A percentile compares a stretch with the other conserved stretches of the same genome.
These are phyloP conservation scores for Agrilus cyanescens DNA, from an alignment of 2,888 invertebrate species.

Conservation along the genomic window DNA sequence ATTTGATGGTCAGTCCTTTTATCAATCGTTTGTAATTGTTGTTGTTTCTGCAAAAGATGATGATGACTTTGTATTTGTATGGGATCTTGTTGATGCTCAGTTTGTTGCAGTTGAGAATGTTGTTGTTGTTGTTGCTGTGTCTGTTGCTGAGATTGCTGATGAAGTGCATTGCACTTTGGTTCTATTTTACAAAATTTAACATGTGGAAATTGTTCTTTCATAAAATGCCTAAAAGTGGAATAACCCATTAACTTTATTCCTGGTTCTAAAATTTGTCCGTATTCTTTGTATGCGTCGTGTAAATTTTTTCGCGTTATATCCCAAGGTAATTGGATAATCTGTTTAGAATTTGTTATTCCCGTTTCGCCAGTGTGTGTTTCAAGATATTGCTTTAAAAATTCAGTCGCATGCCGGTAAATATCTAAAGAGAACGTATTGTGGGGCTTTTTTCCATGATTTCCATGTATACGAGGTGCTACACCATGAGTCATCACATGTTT, in stretches of 20 bases:
- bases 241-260: slow-evolving; percentile 68
- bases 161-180: slow-evolving; percentile 42
- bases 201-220: slow-evolving; percentile 72
- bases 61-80: slow-evolving; percentile 33
- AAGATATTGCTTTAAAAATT: slow-evolving; percentile 62
- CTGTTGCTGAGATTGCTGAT: slow-evolving; percentile 37
- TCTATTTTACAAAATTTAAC: slow-evolving; percentile 55
- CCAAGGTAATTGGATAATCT: slow-evolving; percentile 41
- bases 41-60: slow-evolving; percentile 18
- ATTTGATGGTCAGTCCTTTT: slow-evolving; percentile 38
- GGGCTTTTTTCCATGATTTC: slow-evolving; percentile 68
- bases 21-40: slow-evolving; percentile 36
- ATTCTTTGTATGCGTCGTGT: slow-evolving; percentile 63
- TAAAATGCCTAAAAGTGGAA: slow-evolving; percentile 66
- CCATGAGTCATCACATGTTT: slow-evolving; percentile 71
- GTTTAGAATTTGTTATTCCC: slow-evolving; percentile 39
- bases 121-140: slow-evolving; percentile 33
- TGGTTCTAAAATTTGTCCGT: slow-evolving; percentile 56
- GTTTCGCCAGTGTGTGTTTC: slow-evolving; percentile 50
- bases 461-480: slow-evolving; percentile 65
- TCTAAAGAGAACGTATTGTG: slow-evolving; percentile 70
- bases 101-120: slow-evolving; percentile 31
- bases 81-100: slow-evolving; percentile 31
- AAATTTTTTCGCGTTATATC: slow-evolving; percentile 56
- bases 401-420: slow-evolving; percentile 66